These are phyloP conservation scores for Augiades crinisus DNA, from an alignment of 2,888 invertebrate species.

Conservation along the genomic window DNA sequence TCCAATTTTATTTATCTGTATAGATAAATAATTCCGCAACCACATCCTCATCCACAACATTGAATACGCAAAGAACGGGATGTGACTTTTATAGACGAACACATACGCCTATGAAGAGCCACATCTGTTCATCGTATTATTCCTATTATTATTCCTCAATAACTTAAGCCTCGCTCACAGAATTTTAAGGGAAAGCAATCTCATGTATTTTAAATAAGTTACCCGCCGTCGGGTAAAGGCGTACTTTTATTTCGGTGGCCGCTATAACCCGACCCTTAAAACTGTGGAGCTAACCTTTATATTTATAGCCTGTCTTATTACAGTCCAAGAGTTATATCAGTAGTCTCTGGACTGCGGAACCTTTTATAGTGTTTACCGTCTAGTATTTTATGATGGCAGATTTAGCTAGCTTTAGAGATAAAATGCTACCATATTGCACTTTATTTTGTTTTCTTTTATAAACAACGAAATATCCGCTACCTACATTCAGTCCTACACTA, in stretches of 20 bases:
- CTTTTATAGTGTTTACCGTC: constrained; percentile 28
- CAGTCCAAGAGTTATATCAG: constrained; percentile 43
- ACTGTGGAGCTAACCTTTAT: constrained; percentile 44
- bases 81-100: no score
- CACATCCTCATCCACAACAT: no score
- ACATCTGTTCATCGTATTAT: no score
- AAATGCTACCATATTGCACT: constrained; percentile 6
- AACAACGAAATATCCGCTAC: no score
- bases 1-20: no score
- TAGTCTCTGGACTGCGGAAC: constrained; percentile 39
- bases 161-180: no score
- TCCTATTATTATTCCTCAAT: no score
- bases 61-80: no score
- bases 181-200: no score
- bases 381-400: constrained; percentile 20
- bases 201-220: not conserved
- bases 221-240: not conserved
- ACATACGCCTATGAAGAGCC: no score
- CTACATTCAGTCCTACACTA: no score
- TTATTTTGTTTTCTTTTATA: not conserved
- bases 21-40: no score
- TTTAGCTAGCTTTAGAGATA: constrained; percentile 10
- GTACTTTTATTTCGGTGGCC: not conserved
- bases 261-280: constrained; percentile 18
- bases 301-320: constrained; percentile 57